Conservation (phyloP, 2,113 vertebrate genomes). For the Ceuthmochares aereus region DNA sequence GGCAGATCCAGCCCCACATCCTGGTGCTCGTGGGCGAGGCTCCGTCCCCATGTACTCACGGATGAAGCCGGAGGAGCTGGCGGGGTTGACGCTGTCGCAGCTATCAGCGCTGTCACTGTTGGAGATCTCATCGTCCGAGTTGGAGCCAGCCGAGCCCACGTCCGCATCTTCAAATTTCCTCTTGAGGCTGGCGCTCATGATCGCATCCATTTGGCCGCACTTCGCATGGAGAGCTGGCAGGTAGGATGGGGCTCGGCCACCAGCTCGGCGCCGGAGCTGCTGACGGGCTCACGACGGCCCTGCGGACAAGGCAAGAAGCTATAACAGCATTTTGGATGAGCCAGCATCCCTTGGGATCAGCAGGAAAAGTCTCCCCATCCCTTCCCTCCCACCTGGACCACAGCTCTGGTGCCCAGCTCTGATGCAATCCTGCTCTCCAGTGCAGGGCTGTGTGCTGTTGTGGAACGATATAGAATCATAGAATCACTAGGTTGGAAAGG, state of each 20-base stretch:
- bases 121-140: slow-evolving; percentile 94
- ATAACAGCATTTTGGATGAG: accelerated
- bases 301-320: background rate
- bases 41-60: slow-evolving; percentile 80
- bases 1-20: too few species aligned
- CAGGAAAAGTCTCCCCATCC: background rate
- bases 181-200: slow-evolving; percentile 83
- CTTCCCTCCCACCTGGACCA: too few species aligned
- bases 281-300: background rate
- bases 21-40: too few species aligned
- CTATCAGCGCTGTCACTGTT: slow-evolving; percentile 97
- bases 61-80: slow-evolving; percentile 82
- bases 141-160: slow-evolving; percentile 85
- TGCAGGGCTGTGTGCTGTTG: too few species aligned
- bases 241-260: too few species aligned
- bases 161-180: slow-evolving; percentile 92
- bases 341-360: accelerated
- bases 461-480: too few species aligned
- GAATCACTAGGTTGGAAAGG: too few species aligned
- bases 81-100: slow-evolving; percentile 94
- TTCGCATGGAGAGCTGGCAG: slow-evolving; percentile 57
- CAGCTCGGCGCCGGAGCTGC: background rate
- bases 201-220: slow-evolving; percentile 85
- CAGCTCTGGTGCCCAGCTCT: too few species aligned
- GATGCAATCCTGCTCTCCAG: too few species aligned